These are phyloP conservation scores for Galerucella pusilla DNA, from an alignment of 2,888 invertebrate species.

Conservation along the genomic window DNA sequence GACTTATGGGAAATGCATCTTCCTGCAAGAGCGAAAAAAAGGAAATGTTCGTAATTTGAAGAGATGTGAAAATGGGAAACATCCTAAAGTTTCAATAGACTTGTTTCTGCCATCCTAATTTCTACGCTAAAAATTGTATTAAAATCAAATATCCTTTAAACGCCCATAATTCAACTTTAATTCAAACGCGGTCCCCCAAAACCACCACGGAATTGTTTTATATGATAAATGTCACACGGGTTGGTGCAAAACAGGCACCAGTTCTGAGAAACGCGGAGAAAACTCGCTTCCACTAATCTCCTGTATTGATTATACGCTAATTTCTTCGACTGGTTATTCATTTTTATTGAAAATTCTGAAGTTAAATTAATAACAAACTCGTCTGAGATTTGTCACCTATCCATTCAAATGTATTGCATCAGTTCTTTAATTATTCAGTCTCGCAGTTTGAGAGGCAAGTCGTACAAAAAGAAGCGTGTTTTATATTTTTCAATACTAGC, in stretches of 20 bases:
- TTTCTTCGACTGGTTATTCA: neutral
- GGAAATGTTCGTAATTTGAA: conserved; percentile 29
- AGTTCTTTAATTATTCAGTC: neutral
- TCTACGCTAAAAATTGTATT: conserved; percentile 28
- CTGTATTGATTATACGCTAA: neutral
- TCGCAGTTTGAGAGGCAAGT: too few species aligned
- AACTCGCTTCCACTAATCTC: neutral
- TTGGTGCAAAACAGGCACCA: neutral
- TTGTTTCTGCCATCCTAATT: conserved; percentile 25
- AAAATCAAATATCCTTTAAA: conserved; percentile 35
- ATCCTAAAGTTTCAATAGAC: conserved; percentile 28
- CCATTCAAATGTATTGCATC: too few species aligned
- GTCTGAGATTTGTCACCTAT: too few species aligned
- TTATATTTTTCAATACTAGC: too few species aligned
- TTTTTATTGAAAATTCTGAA: neutral
- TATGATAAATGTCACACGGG: conserved; percentile 6
- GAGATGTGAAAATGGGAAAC: conserved; percentile 22
- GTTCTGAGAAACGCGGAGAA: neutral
- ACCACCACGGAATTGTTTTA: conserved; percentile 9
- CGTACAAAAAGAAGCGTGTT: too few species aligned
- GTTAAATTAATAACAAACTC: too few species aligned
- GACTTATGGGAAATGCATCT: conserved; percentile 34
- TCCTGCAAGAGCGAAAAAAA: conserved; percentile 27
- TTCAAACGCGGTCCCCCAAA: conserved; percentile 14
- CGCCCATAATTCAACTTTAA: conserved; percentile 24